These are phyloP conservation scores for Hetaerina titia DNA, from an alignment of 2,888 invertebrate genomes.

Conservation along the genomic window DNA sequence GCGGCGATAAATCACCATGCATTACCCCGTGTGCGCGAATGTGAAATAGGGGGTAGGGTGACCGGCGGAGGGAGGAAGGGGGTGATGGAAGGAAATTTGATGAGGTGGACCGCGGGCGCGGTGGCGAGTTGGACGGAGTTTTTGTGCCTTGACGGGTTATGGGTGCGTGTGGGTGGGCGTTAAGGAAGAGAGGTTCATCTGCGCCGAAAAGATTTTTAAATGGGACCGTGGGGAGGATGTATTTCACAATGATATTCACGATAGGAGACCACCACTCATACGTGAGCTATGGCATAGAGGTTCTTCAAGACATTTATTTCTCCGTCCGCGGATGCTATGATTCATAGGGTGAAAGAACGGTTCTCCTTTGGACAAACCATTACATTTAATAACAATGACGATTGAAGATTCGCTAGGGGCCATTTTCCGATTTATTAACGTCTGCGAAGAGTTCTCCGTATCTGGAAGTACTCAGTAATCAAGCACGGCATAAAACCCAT, in stretches of 20 bases:
- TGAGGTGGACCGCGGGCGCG: neutral
- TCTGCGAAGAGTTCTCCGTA: neutral
- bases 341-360: neutral
- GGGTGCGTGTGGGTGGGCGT: neutral
- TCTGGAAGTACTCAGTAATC: neutral
- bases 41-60: neutral
- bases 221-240: neutral
- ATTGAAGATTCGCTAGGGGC: neutral
- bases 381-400: neutral
- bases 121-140: neutral
- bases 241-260: neutral
- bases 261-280: neutral
- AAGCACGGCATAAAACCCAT: neutral
- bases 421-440: neutral
- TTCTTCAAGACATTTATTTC: neutral
- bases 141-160: neutral
- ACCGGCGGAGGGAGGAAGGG: neutral
- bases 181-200: neutral
- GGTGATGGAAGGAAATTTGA: neutral
- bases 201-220: neutral
- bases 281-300: neutral
- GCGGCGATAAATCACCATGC: conserved; percentile 51
- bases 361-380: neutral
- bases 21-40: neutral
- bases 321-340: neutral